Base-by-base conservation (phyloP, 2,888 invertebrate genomes). In the Nymphalis urticae region DNA sequence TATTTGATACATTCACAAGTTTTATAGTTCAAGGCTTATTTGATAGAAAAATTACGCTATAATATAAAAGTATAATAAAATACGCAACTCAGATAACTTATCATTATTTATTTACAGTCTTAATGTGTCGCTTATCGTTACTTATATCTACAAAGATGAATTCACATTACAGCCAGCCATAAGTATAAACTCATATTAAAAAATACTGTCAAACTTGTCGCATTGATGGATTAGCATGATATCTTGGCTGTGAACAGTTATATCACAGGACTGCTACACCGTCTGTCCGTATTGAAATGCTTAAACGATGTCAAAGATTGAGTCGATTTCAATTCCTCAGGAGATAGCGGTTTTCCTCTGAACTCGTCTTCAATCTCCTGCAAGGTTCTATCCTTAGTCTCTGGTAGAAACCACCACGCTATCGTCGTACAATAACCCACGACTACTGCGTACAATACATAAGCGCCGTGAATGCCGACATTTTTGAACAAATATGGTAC, bases 331-430 rank as follows among this genome's bases (percentile, higher is more conserved):
- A 84, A 58, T 69, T 84, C 83, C 32, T 82, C 81, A 24, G 79
- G 76, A 16, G 81, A 79, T 27, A 83, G 58, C 2, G 82, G 80
- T 64, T 80, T 78, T 0, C 89, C 89, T 69, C 87, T 81, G 53
- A 90, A 89, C 75, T 88, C 89, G 27, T 89, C 86, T 68, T 90
- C 89, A 42, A 90, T 90, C 71, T 90, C 88, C 70, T 87, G 88
- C 17, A 89, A 73, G 0, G 89, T 89, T 68, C 88, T 84, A 62
- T 89, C 90, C 21, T 90, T 90, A 0, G 90, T 90, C 73, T 90
- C 90, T 0, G 90, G 90, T 6, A 90, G 68, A 51, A 85, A 79
- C 62, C 77, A 75, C 80, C 80, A 83, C 0, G 85, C 83, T 0
- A 89, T 75, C 2, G 79, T 47, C 51, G 87, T 71, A 69, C 87